Evolutionary conservation across 2,888 invertebrate genomes (phyloP).

Genomic region (Drosophila prolongata): DNA sequence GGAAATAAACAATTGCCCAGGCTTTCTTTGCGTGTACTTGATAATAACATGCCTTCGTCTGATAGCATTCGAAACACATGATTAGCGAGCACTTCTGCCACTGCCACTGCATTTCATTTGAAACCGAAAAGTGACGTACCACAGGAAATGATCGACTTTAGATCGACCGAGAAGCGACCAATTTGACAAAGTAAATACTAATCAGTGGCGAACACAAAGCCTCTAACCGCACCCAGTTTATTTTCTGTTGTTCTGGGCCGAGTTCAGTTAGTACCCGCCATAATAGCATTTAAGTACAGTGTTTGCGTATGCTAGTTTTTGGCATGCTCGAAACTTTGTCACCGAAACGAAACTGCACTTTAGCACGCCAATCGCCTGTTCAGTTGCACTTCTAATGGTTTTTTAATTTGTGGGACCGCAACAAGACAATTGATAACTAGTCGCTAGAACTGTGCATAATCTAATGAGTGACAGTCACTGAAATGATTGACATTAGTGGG

Average conservation of each 20-base stretch:
- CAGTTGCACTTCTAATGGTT: slow-evolving; percentile 37
- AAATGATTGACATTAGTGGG: slow-evolving; percentile 20
- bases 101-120: slow-evolving; percentile 13
- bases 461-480: background rate
- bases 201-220: slow-evolving; percentile 9
- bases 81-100: too few relatives aligned
- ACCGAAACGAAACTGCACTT: slow-evolving; percentile 39
- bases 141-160: slow-evolving; percentile 38
- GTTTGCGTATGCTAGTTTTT: background rate
- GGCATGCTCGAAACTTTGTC: slow-evolving; percentile 16
- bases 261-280: slow-evolving; percentile 7
- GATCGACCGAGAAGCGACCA: background rate
- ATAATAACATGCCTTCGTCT: background rate
- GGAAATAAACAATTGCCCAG: background rate
- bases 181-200: slow-evolving; percentile 10
- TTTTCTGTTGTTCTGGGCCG: slow-evolving; percentile 38
- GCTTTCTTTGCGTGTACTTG: background rate
- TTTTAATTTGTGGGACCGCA: slow-evolving; percentile 50
- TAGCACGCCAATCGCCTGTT: slow-evolving; percentile 12
- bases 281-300: slow-evolving; percentile 23
- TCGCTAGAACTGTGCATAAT: background rate
- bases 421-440: slow-evolving; percentile 1
- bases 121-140: slow-evolving; percentile 2
- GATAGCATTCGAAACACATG: background rate
- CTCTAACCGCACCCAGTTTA: slow-evolving; percentile 52